Percentiles rank a stretch among this genome's conserved stretches.
Conservation (phyloP, 1,140 invertebrate genomes). For the Polypedilum vanderplanki region DNA sequence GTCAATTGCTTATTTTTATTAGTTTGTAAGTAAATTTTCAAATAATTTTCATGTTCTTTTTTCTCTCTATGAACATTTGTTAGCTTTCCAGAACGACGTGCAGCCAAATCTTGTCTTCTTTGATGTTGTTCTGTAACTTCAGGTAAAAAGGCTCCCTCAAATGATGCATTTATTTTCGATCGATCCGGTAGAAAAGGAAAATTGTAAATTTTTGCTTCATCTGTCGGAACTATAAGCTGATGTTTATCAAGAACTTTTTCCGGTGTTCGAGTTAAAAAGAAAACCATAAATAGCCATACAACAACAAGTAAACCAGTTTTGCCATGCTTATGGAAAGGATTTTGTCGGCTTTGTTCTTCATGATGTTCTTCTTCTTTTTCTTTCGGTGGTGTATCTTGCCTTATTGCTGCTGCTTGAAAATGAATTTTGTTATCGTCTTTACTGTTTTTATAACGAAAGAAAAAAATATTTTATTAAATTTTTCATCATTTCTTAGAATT, state of each 20-base stretch:
- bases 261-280: not conserved
- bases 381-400: not conserved
- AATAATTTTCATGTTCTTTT: constrained; percentile 42
- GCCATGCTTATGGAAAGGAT: constrained; percentile 26
- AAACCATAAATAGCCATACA: constrained; percentile 5
- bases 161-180: not conserved
- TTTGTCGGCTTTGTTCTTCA: too few species aligned
- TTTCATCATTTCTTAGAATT: too few species aligned
- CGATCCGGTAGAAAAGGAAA: not conserved
- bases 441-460: not conserved
- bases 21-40: constrained; percentile 33
- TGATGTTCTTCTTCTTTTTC: constrained; percentile 21
- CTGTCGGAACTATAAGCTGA: constrained; percentile 8
- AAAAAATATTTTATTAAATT: too few species aligned
- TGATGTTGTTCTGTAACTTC: not conserved
- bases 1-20: not conserved
- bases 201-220: not conserved
- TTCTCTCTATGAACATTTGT: constrained; percentile 39
- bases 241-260: constrained; percentile 21
- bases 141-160: not conserved
- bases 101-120: not conserved
- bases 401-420: not conserved
- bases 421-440: not conserved
- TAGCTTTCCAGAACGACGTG: not conserved
- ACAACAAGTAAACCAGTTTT: constrained; percentile 19